Base-by-base conservation (phyloP, 2,113 vertebrate species). In the Nanorana parkeri region DNA sequence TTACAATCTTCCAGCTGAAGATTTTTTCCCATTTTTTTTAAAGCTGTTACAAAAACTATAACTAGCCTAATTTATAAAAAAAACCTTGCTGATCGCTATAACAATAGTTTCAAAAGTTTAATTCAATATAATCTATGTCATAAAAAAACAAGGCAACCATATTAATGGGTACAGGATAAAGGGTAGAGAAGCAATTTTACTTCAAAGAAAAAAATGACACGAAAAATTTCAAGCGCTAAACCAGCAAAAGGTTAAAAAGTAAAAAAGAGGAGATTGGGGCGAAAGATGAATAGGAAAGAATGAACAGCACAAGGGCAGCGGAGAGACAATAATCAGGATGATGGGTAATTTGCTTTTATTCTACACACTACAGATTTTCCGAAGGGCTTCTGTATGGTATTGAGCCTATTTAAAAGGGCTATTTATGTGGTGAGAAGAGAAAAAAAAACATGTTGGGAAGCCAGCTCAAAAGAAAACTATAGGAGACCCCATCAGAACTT, bases 391-490 rank as follows among this genome's bases (percentile, higher is more conserved):
- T 58, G 61, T 6, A 36, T 58, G 54, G 36, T 29, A 78, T 51
- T 6, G 20, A 52, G 24, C 20, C 28, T 20, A 3, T 67, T 32
- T 78, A 78, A 17, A 32, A 65, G 13, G 52, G 64, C 65, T 78
- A 78, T 67, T 68, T 78, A 78, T 68, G 77, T 78, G 29, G 65
- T 21, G n/a, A 55, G 23, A 74, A 74, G 21, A 26, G 52, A 69
- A 69, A 41, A 61, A 69, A 41, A 61, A 58, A 23, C 23, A 26
- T 32, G 54, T 56, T 23, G 55, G 29, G 29, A 58, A 23, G 19
- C 28, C n/a, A 51, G 32, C 65, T 77, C 41, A 77, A 77, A 77
- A 52, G 74, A 65, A 77, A 77, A 52, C 74, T 28, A 65, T 77
- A 29, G 60, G 74, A 60, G 23, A 65, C 17, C 58, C 74, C 36